These are phyloP conservation scores for Hoplostethus mediterraneus DNA, from an alignment of 2,797 vertebrate genomes.

Conservation along the genomic window DNA sequence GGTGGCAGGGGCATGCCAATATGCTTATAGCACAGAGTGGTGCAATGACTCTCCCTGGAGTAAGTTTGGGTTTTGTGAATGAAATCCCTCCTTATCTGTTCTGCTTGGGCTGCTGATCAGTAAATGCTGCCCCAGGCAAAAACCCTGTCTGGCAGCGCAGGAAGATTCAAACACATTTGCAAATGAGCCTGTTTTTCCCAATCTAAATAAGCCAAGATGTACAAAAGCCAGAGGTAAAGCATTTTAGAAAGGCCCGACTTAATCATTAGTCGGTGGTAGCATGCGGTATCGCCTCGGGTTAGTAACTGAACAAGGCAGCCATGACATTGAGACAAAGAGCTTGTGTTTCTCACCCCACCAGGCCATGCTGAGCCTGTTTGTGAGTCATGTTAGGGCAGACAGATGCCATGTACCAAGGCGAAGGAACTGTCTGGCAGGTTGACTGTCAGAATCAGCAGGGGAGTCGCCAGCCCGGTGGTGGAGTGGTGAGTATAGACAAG, in stretches of 20 bases:
- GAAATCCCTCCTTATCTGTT: slow-evolving; percentile 72
- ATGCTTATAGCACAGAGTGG: slow-evolving; percentile 38
- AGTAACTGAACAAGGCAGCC: slow-evolving; percentile 43
- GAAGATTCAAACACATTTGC: slow-evolving; percentile 64
- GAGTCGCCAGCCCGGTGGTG: slow-evolving; percentile 31
- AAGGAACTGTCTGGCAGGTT: slow-evolving; percentile 43
- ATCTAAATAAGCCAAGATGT: slow-evolving; percentile 56
- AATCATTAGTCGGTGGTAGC: slow-evolving; percentile 54
- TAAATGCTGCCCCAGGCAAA: slow-evolving; percentile 70
- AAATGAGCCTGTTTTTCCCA: slow-evolving; percentile 60
- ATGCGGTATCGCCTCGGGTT: slow-evolving; percentile 51
- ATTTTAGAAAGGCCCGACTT: slow-evolving; percentile 37
- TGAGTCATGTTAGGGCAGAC: slow-evolving; percentile 60
- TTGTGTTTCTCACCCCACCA: slow-evolving; percentile 50
- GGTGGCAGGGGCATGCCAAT: slow-evolving; percentile 42
- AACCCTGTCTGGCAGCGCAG: slow-evolving; percentile 50
- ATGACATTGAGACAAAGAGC: slow-evolving; percentile 63
- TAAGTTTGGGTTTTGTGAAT: slow-evolving; percentile 72
- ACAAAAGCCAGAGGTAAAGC: slow-evolving; percentile 48
- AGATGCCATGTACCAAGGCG: slow-evolving; percentile 12
- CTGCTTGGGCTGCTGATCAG: slow-evolving; percentile 58
- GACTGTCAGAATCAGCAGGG: slow-evolving; percentile 31
- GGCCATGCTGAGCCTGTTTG: slow-evolving; percentile 36
- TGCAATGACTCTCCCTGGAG: slow-evolving; percentile 54
- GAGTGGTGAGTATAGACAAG: slow-evolving; percentile 5